Evolutionary conservation across 2,797 vertebrate genomes (phyloP).

Genomic region (Denticeps clupeoides): DNA sequence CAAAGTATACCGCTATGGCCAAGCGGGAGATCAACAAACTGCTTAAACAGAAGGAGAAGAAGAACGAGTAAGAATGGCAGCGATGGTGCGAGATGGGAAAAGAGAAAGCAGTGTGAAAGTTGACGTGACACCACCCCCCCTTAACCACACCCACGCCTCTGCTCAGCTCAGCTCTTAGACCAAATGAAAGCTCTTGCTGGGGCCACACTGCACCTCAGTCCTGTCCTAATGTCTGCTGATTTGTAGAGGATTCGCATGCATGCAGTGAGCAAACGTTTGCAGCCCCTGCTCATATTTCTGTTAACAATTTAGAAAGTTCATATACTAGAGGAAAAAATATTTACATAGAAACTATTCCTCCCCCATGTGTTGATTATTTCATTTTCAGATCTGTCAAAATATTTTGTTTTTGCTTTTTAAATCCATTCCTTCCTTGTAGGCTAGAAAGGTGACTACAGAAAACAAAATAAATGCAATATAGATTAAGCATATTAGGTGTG

Average conservation of each 20-base stretch:
- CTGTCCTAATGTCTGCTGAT: neutral
- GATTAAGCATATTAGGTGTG: neutral
- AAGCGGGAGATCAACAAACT: constrained; percentile 96
- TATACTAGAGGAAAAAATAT: neutral
- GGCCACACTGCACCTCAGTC: neutral
- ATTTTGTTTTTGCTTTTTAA: constrained; percentile 9
- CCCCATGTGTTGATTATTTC: neutral
- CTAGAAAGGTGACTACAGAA: constrained; percentile 38
- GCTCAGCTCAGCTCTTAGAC: neutral
- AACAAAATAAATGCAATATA: constrained; percentile 24
- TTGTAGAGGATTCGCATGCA: neutral
- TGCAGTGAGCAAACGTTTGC: neutral
- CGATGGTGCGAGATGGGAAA: neutral
- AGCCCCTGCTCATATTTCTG: no score
- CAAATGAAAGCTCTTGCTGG: neutral
- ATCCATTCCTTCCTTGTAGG: constrained; percentile 29
- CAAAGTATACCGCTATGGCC: constrained; percentile 84
- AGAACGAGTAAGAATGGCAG: constrained; percentile 68
- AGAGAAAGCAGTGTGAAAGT: neutral
- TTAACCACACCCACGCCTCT: neutral
- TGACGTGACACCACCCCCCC: neutral
- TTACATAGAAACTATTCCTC: constrained; percentile 1
- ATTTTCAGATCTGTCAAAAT: neutral
- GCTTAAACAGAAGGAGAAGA: constrained; percentile 96
- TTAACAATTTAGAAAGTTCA: neutral